Percentiles rank a stretch among this genome's conserved stretches.
These are phyloP conservation scores for Danio rerio DNA, from an alignment of 2,113 vertebrate genomes.

Conservation along the genomic window DNA sequence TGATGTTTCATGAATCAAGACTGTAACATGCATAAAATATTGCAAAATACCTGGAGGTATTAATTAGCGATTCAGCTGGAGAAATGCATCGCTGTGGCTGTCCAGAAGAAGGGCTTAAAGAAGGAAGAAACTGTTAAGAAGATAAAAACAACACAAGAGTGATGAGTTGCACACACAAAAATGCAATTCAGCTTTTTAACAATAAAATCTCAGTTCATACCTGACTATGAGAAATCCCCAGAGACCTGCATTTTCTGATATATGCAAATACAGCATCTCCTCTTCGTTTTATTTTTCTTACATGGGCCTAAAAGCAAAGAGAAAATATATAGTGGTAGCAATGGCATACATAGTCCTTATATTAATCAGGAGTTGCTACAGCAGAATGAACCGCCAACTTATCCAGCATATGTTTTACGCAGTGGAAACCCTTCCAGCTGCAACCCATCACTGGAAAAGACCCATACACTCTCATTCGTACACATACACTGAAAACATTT, in stretches of 20 bases:
- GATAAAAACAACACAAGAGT: neutral
- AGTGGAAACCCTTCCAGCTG: too few species aligned
- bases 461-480: too few species aligned
- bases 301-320: slow-evolving; percentile 52
- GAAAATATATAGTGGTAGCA: neutral
- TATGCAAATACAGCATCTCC: slow-evolving; percentile 63
- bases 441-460: too few species aligned
- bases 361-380: too few species aligned
- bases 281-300: slow-evolving; percentile 61
- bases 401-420: too few species aligned
- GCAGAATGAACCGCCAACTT: too few species aligned
- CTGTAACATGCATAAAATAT: neutral
- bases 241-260: slow-evolving; percentile 37
- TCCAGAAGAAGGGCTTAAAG: neutral
- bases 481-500: neutral
- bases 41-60: slow-evolving; percentile 7
- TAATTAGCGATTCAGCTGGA: neutral
- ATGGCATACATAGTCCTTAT: neutral
- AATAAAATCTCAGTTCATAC: slow-evolving; percentile 45
- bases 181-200: too few species aligned
- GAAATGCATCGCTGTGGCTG: slow-evolving; percentile 22
- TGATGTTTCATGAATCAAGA: neutral
- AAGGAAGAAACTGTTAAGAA: neutral
- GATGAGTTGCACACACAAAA: neutral
- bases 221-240: slow-evolving; percentile 36